Percentiles rank a stretch among this genome's conserved stretches.
These are phyloP conservation scores for Gryllus longicercus DNA, from an alignment of 2,888 invertebrate species.

Conservation along the genomic window DNA sequence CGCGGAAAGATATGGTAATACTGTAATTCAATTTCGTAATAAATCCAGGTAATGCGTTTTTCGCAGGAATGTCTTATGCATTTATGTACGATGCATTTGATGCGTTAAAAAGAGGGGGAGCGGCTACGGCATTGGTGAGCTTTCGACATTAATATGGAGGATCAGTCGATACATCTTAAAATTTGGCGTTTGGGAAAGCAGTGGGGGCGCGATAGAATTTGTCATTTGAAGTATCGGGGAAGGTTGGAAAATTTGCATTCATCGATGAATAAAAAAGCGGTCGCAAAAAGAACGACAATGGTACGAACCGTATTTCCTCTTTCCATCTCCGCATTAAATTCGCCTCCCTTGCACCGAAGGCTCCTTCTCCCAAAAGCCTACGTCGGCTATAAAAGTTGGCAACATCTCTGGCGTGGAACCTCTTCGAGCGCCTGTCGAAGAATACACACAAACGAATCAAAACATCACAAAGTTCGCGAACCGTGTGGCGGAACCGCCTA, in stretches of 20 bases:
- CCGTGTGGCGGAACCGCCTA: background rate
- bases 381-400: background rate
- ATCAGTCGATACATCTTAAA: background rate
- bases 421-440: background rate
- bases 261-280: background rate
- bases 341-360: background rate
- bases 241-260: background rate
- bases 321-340: background rate
- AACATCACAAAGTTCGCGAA: background rate
- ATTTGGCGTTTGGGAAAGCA: background rate
- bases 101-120: background rate
- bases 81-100: conserved; percentile 1
- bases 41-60: conserved; percentile 11
- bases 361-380: background rate
- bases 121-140: background rate
- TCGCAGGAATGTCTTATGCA: background rate
- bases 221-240: background rate
- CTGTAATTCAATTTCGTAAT: background rate
- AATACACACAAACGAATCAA: conserved; percentile 8
- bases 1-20: conserved; percentile 5
- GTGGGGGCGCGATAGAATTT: background rate
- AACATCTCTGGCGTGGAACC: background rate
- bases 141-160: background rate
- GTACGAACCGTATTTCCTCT: background rate
- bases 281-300: background rate